Evolutionary conservation across 2,888 invertebrate genomes (phyloP).

Genomic region (Drosophila macrospina): DNA sequence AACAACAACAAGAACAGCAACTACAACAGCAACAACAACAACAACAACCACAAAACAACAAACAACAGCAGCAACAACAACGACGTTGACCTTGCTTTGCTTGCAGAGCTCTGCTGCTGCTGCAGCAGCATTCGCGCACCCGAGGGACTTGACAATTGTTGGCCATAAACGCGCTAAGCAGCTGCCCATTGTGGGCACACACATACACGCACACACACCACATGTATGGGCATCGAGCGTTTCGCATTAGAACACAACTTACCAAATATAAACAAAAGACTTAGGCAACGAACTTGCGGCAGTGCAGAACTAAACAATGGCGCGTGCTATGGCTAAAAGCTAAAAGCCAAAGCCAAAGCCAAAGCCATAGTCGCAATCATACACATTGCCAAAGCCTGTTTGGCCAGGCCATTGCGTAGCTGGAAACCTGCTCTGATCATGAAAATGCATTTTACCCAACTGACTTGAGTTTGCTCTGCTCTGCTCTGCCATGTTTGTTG

Average conservation of each 20-base stretch:
- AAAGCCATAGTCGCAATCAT: slow-evolving; percentile 21
- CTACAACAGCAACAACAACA: slow-evolving; percentile 20
- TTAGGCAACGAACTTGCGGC: slow-evolving; percentile 77
- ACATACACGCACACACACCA: slow-evolving; percentile 13
- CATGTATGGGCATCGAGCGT: slow-evolving; percentile 50
- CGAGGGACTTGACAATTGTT: slow-evolving; percentile 77
- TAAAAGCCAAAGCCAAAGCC: slow-evolving; percentile 49
- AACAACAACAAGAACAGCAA: slow-evolving; percentile 3
- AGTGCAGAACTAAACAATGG: slow-evolving; percentile 70
- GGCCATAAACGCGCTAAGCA: slow-evolving; percentile 80
- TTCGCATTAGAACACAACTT: slow-evolving; percentile 70
- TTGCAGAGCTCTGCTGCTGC: slow-evolving; percentile 18
- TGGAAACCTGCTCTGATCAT: slow-evolving; percentile 80
- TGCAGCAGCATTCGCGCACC: slow-evolving; percentile 41
- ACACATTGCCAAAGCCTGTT: slow-evolving; percentile 69
- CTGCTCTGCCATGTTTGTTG: slow-evolving; percentile 18
- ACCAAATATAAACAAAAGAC: slow-evolving; percentile 79
- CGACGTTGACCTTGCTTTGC: slow-evolving; percentile 72
- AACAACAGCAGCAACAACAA: slow-evolving; percentile 30
- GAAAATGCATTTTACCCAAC: slow-evolving; percentile 60
- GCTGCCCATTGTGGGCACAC: slow-evolving; percentile 66
- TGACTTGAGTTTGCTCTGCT: slow-evolving; percentile 10
- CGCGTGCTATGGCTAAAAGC: slow-evolving; percentile 73
- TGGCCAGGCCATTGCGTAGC: slow-evolving; percentile 73
- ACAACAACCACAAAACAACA: slow-evolving; percentile 12